Evolutionary conservation across 2,888 invertebrate genomes (phyloP), one percentile per base, ranked within the genome.

Genomic region (Clunio marinus): DNA sequence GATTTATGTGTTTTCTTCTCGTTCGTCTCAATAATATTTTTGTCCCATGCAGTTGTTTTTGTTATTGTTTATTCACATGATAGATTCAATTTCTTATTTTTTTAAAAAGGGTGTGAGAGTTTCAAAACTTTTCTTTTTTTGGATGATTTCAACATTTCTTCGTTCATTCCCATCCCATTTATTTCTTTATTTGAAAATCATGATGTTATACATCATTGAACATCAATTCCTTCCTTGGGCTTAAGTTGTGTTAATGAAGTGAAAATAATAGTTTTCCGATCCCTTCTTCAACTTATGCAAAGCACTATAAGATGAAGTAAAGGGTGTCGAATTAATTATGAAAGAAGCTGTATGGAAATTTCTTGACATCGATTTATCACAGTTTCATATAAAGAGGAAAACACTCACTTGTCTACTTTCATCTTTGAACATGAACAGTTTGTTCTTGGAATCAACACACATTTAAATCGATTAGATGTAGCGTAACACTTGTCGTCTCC

Each of bases 401-500:
- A 7, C 10, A 7, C 5, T 32, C 10, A 3, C 45, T 45, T 45
- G 5, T 15, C 5, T 7, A 45, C 32, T 32, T 32, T 15, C 10
- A n/a, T 15, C 41, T 15, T 8, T 17, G 10, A 17, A 5, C 15
- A n/a, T n/a, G n/a, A 13, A 41, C 17, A 51, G 17, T 17, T 51
- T n/a, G n/a, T 51, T 51, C 51, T 51, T 28, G 17, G 27, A 58
- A 58, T 41, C 41, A 5, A n/a, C 41, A n/a, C n/a, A n/a, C n/a
- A n/a, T 15, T n/a, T 28, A 27, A 58, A 58, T 58, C 22, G 57
- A 58, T 58, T 58, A 58, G 4, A 27, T n/a, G 57, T 10, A 20
- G 25, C 57, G 46, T 17, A 70, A 68, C 71, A 22, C 69, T 69
- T 57, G 37, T 58, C 57, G 27, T 68, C 63, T 68, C 63, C 55